Conservation (phyloP, 1,140 invertebrate species). For the Helicoverpa armigera region DNA sequence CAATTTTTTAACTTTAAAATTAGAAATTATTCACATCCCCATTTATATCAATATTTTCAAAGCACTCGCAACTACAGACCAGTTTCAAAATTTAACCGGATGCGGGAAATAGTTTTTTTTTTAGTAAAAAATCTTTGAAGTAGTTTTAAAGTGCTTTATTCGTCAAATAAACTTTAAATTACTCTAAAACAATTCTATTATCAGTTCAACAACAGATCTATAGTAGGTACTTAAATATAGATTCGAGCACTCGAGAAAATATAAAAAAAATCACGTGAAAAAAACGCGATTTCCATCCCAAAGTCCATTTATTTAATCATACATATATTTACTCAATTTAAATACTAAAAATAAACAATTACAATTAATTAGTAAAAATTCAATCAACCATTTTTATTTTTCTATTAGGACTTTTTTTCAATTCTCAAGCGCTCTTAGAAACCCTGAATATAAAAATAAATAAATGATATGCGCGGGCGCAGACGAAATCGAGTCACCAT, state of each 20-base stretch:
- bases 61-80: conserved; percentile 15
- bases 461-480: conserved; percentile 18
- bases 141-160: conserved; percentile 1
- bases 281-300: background rate
- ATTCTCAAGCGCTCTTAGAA: conserved; percentile 28
- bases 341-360: too few species aligned
- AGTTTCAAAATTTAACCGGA: background rate
- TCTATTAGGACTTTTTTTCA: too few species aligned
- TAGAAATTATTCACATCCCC: background rate
- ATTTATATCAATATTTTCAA: background rate
- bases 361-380: too few species aligned
- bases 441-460: conserved; percentile 45
- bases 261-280: background rate
- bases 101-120: background rate
- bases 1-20: background rate
- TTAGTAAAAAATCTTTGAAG: background rate
- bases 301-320: background rate
- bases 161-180: conserved; percentile 19
- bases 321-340: too few species aligned
- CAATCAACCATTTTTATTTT: too few species aligned
- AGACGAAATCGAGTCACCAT: background rate
- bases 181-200: conserved; percentile 35
- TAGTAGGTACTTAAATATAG: conserved; percentile 7
- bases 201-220: conserved; percentile 29
- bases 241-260: conserved; percentile 4